Evolutionary conservation across 1,140 invertebrate genomes (phyloP).

Genomic region (Papilio polytes): DNA sequence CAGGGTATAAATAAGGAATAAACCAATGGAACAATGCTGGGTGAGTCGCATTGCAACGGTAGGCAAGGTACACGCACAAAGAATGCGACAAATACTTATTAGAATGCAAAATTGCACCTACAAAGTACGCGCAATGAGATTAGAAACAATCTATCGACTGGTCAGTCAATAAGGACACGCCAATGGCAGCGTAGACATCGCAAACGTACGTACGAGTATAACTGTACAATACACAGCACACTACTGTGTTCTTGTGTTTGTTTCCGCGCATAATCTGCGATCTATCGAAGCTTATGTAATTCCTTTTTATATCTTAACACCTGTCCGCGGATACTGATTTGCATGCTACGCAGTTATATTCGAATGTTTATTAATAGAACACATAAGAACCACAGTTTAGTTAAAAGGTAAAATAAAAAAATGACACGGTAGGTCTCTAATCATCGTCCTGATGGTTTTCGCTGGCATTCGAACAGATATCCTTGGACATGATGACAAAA

Average conservation of each 20-base stretch:
- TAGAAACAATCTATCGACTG: slow-evolving; percentile 36
- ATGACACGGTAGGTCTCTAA: neutral
- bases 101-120: slow-evolving; percentile 15
- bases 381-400: neutral
- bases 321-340: slow-evolving; percentile 4
- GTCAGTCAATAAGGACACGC: slow-evolving; percentile 35
- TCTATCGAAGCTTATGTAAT: slow-evolving; percentile 4
- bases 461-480: neutral
- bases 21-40: neutral
- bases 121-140: slow-evolving; percentile 15
- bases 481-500: neutral
- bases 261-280: slow-evolving; percentile 2
- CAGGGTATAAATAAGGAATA: neutral
- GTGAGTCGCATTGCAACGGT: neutral
- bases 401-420: neutral
- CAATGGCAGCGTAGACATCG: neutral
- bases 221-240: neutral
- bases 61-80: slow-evolving; percentile 6
- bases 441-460: neutral
- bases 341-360: slow-evolving; percentile 13
- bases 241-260: slow-evolving; percentile 10
- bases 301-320: slow-evolving; percentile 6
- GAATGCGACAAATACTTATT: slow-evolving; percentile 26
- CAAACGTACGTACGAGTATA: neutral
- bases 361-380: neutral